Conservation (phyloP, 2,797 vertebrate genomes). For the Apogon hyalosoma region DNA sequence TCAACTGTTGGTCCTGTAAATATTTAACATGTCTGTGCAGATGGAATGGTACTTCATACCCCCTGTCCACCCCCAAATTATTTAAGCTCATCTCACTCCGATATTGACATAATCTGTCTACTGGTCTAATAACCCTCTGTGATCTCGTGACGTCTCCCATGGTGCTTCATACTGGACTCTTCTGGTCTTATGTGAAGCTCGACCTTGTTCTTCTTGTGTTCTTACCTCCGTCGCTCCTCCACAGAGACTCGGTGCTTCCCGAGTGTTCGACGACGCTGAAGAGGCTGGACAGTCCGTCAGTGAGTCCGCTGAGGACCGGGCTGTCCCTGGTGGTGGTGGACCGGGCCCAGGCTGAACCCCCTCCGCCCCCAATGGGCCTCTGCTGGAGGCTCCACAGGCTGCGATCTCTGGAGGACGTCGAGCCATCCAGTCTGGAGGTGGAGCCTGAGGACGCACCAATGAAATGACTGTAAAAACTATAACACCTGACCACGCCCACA, state of each 20-base stretch:
- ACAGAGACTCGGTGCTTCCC: slow-evolving; percentile 93
- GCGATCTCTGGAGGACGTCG: slow-evolving; percentile 87
- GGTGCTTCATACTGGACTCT: too few relatives aligned
- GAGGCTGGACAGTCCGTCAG: slow-evolving; percentile 95
- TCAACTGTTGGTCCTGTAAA: too few relatives aligned
- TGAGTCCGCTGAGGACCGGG: slow-evolving; percentile 94
- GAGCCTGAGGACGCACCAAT: slow-evolving; percentile 72
- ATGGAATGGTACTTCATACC: too few relatives aligned
- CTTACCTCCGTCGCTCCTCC: slow-evolving; percentile 86
- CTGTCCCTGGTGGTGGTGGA: slow-evolving; percentile 98
- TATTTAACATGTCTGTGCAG: too few relatives aligned
- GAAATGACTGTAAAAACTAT: too few relatives aligned
- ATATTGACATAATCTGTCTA: too few relatives aligned
- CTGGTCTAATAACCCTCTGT: too few relatives aligned
- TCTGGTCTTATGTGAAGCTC: too few relatives aligned
- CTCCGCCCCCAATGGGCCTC: slow-evolving; percentile 84
- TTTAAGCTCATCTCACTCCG: too few relatives aligned
- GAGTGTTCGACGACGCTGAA: slow-evolving; percentile 96
- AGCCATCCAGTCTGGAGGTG: slow-evolving; percentile 90
- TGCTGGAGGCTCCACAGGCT: slow-evolving; percentile 96
- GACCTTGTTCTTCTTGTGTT: neutral
- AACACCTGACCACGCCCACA: too few relatives aligned
- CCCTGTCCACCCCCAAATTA: too few relatives aligned
- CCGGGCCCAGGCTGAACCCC: slow-evolving; percentile 96
- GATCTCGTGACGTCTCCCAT: neutral